A percentile compares a stretch with the other conserved stretches of the same genome.
phyloP scores from a whole-genome alignment of 2,797 vertebrate species.

The Hydrocynus forskahlii region DNA sequence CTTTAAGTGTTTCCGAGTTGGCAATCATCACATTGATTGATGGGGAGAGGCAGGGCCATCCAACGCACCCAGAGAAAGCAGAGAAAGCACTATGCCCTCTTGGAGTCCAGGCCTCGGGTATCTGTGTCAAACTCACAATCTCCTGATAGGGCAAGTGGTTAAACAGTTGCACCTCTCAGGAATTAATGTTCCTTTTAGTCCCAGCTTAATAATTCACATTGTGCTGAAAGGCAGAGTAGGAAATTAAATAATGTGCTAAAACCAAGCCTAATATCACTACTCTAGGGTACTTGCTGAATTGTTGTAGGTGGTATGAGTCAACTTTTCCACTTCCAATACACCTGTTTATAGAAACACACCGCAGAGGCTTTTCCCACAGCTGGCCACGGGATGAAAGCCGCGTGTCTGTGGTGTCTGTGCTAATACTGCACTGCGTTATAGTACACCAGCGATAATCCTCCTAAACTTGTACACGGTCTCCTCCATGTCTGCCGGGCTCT shows the following conservation, averaged over 20 bases:
- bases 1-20: no score
- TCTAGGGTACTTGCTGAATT: neutral
- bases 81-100: no score
- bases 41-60: no score
- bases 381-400: slow-evolving; percentile 24
- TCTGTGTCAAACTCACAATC: no score
- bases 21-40: no score
- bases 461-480: slow-evolving; percentile 59
- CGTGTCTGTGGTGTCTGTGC: slow-evolving; percentile 24
- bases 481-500: slow-evolving; percentile 15
- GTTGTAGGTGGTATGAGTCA: neutral
- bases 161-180: no score
- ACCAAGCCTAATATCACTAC: neutral
- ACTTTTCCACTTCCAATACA: slow-evolving; percentile 24
- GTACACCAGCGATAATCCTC: slow-evolving; percentile 41
- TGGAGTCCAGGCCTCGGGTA: no score
- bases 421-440: slow-evolving; percentile 20
- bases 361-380: neutral
- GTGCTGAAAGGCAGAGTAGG: neutral
- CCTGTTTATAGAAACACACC: slow-evolving; percentile 27
- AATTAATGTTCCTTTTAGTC: neutral
- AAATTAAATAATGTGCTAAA: neutral
- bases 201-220: neutral
- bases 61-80: no score
- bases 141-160: no score